Percentiles rank a stretch among this genome's conserved stretches.
These are phyloP conservation scores for Yoshiicerus persimilis DNA, from an alignment of 1,140 invertebrate genomes.

Conservation along the genomic window DNA sequence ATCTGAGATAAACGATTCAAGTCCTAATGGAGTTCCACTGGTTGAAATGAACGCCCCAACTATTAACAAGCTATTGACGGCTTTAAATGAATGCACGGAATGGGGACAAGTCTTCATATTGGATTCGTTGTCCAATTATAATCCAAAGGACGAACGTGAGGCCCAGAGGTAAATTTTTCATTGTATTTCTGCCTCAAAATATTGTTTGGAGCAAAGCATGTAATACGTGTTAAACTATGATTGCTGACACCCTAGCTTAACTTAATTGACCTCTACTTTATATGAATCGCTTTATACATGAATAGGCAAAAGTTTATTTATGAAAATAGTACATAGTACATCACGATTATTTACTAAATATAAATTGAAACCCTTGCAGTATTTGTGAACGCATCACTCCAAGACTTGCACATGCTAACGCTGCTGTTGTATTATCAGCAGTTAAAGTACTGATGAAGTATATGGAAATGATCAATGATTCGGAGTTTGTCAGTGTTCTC, in stretches of 20 bases:
- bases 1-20: slow-evolving; percentile 97
- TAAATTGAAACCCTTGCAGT: slow-evolving; percentile 55
- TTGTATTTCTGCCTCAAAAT: too few species aligned
- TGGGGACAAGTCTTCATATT: slow-evolving; percentile 99
- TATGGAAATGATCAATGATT: slow-evolving; percentile 93
- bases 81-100: slow-evolving; percentile 98
- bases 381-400: slow-evolving; percentile 99
- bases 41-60: slow-evolving; percentile 97
- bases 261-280: too few species aligned
- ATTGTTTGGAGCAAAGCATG: too few species aligned
- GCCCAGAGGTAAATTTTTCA: slow-evolving; percentile 77
- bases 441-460: slow-evolving; percentile 90
- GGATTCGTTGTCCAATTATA: slow-evolving; percentile 96
- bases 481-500: slow-evolving; percentile 90
- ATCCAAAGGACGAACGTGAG: slow-evolving; percentile 94
- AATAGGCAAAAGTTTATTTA: too few species aligned
- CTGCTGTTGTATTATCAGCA: slow-evolving; percentile 97
- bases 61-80: slow-evolving; percentile 97
- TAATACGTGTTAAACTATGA: too few species aligned
- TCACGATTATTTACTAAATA: background rate
- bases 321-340: background rate
- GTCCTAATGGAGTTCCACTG: slow-evolving; percentile 84
- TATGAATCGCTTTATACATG: too few species aligned
- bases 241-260: too few species aligned
- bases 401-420: slow-evolving; percentile 96